Evolutionary conservation across 2,797 vertebrate genomes (phyloP).

Genomic region (Vireo griseus): DNA sequence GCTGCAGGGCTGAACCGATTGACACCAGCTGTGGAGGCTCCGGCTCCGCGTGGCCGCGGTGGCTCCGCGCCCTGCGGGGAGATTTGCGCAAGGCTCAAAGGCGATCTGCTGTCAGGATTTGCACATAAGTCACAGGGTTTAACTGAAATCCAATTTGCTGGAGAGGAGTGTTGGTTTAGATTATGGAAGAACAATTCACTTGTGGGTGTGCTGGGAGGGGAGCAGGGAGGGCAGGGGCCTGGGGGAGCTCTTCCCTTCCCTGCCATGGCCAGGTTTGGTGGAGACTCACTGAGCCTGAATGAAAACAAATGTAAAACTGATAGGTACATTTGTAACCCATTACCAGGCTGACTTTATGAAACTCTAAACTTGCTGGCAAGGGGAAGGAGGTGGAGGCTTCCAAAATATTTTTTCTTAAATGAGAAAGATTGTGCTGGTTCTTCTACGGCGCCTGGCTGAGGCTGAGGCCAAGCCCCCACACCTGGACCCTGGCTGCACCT

Average conservation of each 20-base stretch:
- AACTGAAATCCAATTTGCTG: constrained; percentile 30
- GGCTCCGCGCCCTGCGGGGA: neutral
- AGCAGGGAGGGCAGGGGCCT: neutral
- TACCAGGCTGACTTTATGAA: constrained; percentile 60
- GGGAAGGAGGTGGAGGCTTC: constrained; percentile 10
- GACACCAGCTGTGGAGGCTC: neutral
- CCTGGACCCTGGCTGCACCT: neutral
- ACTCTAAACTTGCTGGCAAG: constrained; percentile 46
- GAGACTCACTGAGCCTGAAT: constrained; percentile 42
- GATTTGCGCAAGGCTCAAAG: constrained; percentile 32
- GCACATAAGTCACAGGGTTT: constrained; percentile 54
- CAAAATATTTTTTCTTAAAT: constrained; percentile 40
- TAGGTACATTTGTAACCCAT: constrained; percentile 70
- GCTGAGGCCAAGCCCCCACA: neutral
- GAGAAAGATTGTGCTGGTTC: neutral
- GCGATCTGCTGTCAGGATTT: constrained; percentile 46
- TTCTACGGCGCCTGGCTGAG: neutral
- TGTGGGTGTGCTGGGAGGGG: neutral
- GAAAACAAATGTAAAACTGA: constrained; percentile 64
- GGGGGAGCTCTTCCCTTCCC: neutral
- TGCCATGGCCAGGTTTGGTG: neutral
- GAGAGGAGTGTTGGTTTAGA: constrained; percentile 47
- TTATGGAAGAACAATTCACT: constrained; percentile 49
- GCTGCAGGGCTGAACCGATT: neutral
- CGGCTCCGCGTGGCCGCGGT: neutral